Percentiles rank a stretch among this genome's conserved stretches.
Conservation (phyloP, 2,113 vertebrate species). For the Collichthys lucidus region DNA sequence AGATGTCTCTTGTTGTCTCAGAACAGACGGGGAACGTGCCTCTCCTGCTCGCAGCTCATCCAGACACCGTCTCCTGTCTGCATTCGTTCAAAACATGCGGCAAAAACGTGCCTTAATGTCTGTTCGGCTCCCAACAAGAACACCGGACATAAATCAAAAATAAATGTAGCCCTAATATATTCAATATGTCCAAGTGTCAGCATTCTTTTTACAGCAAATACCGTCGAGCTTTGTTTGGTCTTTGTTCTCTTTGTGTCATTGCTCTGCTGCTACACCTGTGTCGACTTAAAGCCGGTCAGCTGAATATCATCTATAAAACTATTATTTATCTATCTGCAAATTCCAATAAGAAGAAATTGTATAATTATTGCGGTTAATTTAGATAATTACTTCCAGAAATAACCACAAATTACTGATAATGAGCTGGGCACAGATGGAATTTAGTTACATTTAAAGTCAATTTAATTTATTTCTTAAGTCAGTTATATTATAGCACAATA, state of each 20-base stretch:
- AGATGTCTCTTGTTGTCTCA: conserved; percentile 66
- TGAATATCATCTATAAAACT: neutral
- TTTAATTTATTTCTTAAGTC: neutral
- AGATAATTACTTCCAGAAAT: neutral
- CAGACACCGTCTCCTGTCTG: conserved; percentile 40
- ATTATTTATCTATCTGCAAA: neutral
- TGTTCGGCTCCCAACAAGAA: neutral
- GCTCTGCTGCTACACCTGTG: conserved; percentile 19
- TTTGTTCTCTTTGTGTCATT: conserved; percentile 22
- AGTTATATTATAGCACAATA: neutral
- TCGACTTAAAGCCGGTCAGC: neutral
- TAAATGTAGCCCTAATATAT: neutral
- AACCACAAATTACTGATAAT: neutral
- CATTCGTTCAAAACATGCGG: conserved; percentile 19
- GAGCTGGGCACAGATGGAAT: neutral
- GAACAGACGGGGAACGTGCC: conserved; percentile 70
- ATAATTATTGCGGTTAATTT: neutral
- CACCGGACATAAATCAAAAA: neutral
- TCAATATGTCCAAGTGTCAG: neutral
- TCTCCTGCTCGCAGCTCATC: conserved; percentile 31
- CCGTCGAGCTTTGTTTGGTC: neutral
- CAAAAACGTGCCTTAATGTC: conserved; percentile 15
- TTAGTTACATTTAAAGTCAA: neutral
- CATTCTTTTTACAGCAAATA: neutral
- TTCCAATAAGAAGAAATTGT: neutral